Evolutionary conservation across 2,797 vertebrate species (phyloP), one percentile per base, ranked within the genome.

Genomic region (Coreius guichenoti): DNA sequence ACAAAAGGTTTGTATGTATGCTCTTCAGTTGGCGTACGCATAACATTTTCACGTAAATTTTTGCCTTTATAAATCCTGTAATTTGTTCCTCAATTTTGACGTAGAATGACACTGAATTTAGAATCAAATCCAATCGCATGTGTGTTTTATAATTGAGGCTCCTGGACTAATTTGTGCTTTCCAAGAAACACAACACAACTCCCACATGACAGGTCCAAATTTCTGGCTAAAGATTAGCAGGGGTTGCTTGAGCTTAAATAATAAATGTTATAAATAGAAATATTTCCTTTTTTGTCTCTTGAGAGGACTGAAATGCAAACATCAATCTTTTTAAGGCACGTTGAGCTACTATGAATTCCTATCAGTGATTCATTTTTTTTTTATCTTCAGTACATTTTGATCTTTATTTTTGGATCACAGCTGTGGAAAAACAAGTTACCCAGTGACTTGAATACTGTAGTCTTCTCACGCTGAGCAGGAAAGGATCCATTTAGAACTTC

Each of bases 391-490:
- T 11, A 47, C 19, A 39, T 58, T 23, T 56, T 63, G 56, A 83
- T 31, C 49, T 74, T 13, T 17, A 70, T 47, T 72, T 21, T 33
- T 36, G 43, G 56, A 68, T 43, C 43, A 14, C 3, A 39, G 39
- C 16, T 45, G 33, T 68, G 31, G 67, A 77, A 19, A 54, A 78
- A 21, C 63, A 58, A 21, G 81, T 96, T 94, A 99, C 98, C 98
- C 75, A 99, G 91, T 0, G 98, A 99, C 91, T 99, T 99, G 93
- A 99, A 99, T 80, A 99, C 95, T 0, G 98, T 99, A 0, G 96
- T 99, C 93, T 96, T 97, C 89, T 97, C 96, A 91, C 93, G 91
- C 82, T 92, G 80, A 19, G 97, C 97, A 69, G 96, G 93, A 91
- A 95, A 97, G 0, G 90, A 94, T 79, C 97, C 97, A 14, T 96